A percentile compares a stretch with the other conserved stretches of the same genome.
These are phyloP conservation scores for Malacosoma neustria DNA, from an alignment of 2,888 invertebrate species.

Conservation along the genomic window DNA sequence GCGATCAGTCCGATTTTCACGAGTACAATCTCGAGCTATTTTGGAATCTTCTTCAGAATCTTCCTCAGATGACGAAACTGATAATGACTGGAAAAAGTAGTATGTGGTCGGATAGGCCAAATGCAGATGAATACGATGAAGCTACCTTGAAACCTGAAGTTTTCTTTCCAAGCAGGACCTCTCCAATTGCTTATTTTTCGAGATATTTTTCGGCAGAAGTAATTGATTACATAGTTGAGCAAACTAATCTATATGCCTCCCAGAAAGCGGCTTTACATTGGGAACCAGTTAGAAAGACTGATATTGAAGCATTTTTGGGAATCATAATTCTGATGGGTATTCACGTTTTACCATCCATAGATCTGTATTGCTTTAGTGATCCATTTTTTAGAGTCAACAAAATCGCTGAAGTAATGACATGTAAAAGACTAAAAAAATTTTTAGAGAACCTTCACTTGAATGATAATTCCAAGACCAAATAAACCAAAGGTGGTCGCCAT, in stretches of 20 bases:
- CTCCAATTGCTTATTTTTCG: slow-evolving; percentile 7
- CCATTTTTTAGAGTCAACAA: slow-evolving; percentile 10
- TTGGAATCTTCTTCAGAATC: slow-evolving; percentile 12
- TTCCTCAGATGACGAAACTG: slow-evolving; percentile 11
- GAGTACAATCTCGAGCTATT: slow-evolving; percentile 9
- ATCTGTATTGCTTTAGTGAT: slow-evolving; percentile 12
- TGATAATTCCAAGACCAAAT: no score
- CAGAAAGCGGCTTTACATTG: slow-evolving; percentile 7
- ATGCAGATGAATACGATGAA: slow-evolving; percentile 5
- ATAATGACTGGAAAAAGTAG: slow-evolving; percentile 9
- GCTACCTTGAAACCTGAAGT: slow-evolving; percentile 8
- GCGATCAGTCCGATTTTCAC: slow-evolving; percentile 8
- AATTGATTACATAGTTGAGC: slow-evolving; percentile 6
- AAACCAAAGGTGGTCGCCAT: no score
- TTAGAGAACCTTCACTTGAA: no score
- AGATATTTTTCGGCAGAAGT: slow-evolving; percentile 6
- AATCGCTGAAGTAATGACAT: slow-evolving; percentile 11
- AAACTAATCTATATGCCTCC: slow-evolving; percentile 8
- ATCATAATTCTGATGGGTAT: slow-evolving; percentile 13
- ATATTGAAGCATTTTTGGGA: slow-evolving; percentile 10
- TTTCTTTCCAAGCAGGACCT: slow-evolving; percentile 8
- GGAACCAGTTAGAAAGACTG: slow-evolving; percentile 5
- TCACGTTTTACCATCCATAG: slow-evolving; percentile 10
- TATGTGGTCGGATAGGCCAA: slow-evolving; percentile 7
- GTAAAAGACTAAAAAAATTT: slow-evolving; percentile 2